These are phyloP conservation scores for Mamestra configurata DNA, from an alignment of 1,140 invertebrate species.

Conservation along the genomic window DNA sequence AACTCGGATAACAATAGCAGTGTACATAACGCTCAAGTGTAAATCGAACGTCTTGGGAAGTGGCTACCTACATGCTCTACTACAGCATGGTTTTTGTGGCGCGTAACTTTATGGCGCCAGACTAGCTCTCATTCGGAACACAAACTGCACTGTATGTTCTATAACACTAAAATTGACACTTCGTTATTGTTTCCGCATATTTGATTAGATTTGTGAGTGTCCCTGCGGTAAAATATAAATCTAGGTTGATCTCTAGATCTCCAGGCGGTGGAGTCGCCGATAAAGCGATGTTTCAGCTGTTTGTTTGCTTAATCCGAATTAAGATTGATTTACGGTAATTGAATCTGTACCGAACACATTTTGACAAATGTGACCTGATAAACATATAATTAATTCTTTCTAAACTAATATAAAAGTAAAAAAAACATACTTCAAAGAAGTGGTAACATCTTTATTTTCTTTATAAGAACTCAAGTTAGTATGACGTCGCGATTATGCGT, in stretches of 20 bases:
- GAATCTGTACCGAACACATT: no score
- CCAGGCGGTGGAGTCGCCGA: background rate
- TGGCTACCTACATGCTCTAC: background rate
- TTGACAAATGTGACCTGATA: no score
- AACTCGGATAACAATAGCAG: constrained; percentile 13
- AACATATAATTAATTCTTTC: no score
- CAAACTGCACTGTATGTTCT: background rate
- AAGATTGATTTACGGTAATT: no score
- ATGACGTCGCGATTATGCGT: no score
- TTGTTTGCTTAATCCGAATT: no score
- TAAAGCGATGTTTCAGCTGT: no score
- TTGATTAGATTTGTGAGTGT: background rate
- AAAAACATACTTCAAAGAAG: no score
- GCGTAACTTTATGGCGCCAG: constrained; percentile 7
- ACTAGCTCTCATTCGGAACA: background rate
- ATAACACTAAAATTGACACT: background rate
- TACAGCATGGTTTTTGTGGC: constrained; percentile 5
- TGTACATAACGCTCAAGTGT: background rate
- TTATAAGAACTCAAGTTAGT: no score
- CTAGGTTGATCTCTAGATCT: background rate
- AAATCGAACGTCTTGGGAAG: background rate
- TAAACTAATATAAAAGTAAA: no score
- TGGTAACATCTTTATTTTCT: no score
- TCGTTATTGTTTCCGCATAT: background rate
- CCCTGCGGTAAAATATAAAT: background rate